Conservation (phyloP, 2,113 vertebrate genomes). For the Ramphastos sulfuratus region DNA sequence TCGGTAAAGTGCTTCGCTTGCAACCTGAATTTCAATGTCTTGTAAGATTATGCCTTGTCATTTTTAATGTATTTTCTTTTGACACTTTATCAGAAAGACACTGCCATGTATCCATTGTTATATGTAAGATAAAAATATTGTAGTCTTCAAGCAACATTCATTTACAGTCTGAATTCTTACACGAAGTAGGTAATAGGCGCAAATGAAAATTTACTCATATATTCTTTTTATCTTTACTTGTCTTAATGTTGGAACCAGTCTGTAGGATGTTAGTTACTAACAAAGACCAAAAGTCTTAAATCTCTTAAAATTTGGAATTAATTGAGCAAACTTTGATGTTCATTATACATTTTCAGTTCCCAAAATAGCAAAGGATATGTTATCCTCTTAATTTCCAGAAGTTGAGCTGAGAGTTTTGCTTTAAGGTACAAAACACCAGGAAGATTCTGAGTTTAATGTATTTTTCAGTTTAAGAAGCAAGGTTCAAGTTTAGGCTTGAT, state of each 20-base stretch:
- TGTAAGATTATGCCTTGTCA: neutral
- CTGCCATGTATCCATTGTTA: neutral
- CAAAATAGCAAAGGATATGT: neutral
- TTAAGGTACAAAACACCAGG: neutral
- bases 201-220: neutral
- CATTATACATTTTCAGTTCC: neutral
- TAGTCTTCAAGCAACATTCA: neutral
- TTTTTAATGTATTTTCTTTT: neutral
- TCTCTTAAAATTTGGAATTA: neutral
- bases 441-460: neutral
- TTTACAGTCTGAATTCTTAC: neutral
- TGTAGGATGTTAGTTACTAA: neutral
- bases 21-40: neutral
- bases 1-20: neutral
- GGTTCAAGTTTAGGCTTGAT: neutral
- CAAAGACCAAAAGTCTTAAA: neutral
- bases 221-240: neutral
- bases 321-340: neutral
- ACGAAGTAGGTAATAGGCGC: neutral
- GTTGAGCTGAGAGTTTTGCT: neutral
- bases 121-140: neutral
- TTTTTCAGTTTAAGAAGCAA: neutral
- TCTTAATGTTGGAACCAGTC: neutral
- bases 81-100: neutral
- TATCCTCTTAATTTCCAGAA: neutral